A percentile compares a stretch with the other conserved stretches of the same genome.
phyloP scores from a whole-genome alignment of 2,888 invertebrate genomes.

The Tinea pellionella region DNA sequence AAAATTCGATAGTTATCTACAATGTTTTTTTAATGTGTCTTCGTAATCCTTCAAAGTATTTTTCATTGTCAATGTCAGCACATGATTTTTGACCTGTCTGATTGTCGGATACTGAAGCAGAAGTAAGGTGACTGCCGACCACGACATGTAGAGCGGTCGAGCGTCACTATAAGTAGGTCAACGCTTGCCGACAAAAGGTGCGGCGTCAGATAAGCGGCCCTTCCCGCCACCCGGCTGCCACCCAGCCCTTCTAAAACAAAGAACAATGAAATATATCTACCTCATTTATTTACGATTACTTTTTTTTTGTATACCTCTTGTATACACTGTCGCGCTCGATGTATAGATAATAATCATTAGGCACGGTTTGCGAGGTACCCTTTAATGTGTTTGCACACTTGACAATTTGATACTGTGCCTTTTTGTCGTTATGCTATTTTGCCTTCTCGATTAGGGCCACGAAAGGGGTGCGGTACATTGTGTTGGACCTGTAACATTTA shows the following conservation, averaged over 20 bases:
- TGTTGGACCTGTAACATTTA: slow-evolving; percentile 56
- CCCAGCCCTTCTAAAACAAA: slow-evolving; percentile 53
- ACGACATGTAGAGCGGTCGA: slow-evolving; percentile 35
- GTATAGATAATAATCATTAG: slow-evolving; percentile 63
- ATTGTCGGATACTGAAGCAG: background rate
- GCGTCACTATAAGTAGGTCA: slow-evolving; percentile 61
- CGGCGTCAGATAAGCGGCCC: slow-evolving; percentile 61
- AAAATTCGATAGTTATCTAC: no score
- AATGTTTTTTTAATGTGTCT: no score
- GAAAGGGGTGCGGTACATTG: slow-evolving; percentile 57
- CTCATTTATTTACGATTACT: slow-evolving; percentile 53
- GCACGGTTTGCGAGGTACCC: slow-evolving; percentile 51
- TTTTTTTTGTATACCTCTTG: slow-evolving; percentile 26
- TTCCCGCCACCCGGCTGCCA: slow-evolving; percentile 51
- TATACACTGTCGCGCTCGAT: slow-evolving; percentile 29
- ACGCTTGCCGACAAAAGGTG: slow-evolving; percentile 64
- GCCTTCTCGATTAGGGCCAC: slow-evolving; percentile 64
- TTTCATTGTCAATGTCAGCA: slow-evolving; percentile 6
- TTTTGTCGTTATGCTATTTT: slow-evolving; percentile 63
- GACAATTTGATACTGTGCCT: slow-evolving; percentile 61
- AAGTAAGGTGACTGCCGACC: background rate
- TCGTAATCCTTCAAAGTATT: background rate
- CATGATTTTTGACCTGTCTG: background rate
- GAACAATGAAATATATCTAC: slow-evolving; percentile 47
- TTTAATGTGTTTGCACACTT: slow-evolving; percentile 64